Percentiles rank a stretch among this genome's conserved stretches.
These are phyloP conservation scores for Megaptera novaeangliae DNA, from an alignment of 2,113 vertebrate genomes.

Conservation along the genomic window DNA sequence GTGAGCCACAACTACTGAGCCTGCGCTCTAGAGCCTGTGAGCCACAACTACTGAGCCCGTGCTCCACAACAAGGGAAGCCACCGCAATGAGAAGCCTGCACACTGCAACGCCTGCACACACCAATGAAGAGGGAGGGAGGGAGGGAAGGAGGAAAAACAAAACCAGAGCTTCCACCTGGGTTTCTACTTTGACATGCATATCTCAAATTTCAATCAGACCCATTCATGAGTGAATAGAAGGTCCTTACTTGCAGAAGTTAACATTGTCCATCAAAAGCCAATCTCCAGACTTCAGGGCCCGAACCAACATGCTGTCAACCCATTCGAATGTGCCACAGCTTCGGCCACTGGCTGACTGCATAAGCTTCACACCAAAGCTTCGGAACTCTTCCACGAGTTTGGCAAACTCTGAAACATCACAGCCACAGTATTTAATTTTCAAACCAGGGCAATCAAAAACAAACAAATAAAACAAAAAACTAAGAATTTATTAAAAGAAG, in stretches of 20 bases:
- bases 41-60: too few relatives aligned
- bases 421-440: neutral
- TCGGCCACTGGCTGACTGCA: slow-evolving; percentile 84
- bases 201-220: neutral
- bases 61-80: too few relatives aligned
- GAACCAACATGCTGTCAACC: slow-evolving; percentile 95
- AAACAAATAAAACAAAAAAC: neutral
- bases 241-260: slow-evolving; percentile 96
- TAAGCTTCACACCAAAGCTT: slow-evolving; percentile 87
- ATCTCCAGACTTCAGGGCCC: slow-evolving; percentile 92
- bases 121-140: too few relatives aligned
- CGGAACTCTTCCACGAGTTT: slow-evolving; percentile 91
- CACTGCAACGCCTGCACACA: too few relatives aligned
- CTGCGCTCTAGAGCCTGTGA: too few relatives aligned
- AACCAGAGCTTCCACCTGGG: neutral
- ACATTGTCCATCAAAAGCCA: slow-evolving; percentile 99
- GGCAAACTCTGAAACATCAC: slow-evolving; percentile 87
- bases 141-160: too few relatives aligned
- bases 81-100: accelerated
- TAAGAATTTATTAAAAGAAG: neutral
- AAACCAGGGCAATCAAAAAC: neutral
- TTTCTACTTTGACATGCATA: neutral
- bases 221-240: neutral
- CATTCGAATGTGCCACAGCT: slow-evolving; percentile 95
- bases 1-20: too few relatives aligned